phyloP scores from a whole-genome alignment of 2,888 invertebrate species.

The Phytoseiulus persimilis region DNA sequence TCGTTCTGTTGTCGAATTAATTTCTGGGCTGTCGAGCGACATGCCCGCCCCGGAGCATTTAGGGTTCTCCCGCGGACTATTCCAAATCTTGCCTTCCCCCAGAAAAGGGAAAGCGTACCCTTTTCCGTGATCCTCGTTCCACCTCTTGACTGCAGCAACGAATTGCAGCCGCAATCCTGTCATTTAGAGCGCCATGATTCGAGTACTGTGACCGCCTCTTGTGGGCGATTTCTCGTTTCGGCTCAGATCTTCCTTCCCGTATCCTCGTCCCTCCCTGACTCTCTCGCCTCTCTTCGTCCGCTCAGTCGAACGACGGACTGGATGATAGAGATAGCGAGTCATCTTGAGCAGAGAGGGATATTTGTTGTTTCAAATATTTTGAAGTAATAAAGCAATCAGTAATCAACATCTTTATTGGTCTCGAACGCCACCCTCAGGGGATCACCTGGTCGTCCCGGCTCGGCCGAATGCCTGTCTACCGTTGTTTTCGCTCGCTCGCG shows the following conservation, averaged over 20 bases:
- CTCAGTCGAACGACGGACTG: neutral
- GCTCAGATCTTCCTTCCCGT: neutral
- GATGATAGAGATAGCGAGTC: neutral
- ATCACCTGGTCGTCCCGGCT: neutral
- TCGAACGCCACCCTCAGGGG: neutral
- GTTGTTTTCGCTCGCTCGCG: neutral
- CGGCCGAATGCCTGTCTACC: neutral
- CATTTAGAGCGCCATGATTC: neutral
- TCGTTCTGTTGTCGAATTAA: no score
- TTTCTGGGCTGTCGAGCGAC: no score
- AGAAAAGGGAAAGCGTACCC: no score
- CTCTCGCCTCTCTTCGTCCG: neutral
- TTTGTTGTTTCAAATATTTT: constrained; percentile 37
- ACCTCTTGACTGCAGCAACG: no score
- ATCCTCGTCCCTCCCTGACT: neutral
- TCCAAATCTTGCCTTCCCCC: no score
- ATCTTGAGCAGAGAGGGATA: neutral
- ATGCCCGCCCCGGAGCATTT: no score
- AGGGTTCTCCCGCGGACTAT: no score
- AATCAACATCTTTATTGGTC: constrained; percentile 38
- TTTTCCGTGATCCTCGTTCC: no score
- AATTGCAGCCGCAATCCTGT: no score
- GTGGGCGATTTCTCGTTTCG: no score
- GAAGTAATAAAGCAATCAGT: constrained; percentile 37
- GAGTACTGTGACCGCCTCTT: neutral